Base-by-base conservation (phyloP, 2,888 invertebrate genomes). In the Gortyna flavago region DNA sequence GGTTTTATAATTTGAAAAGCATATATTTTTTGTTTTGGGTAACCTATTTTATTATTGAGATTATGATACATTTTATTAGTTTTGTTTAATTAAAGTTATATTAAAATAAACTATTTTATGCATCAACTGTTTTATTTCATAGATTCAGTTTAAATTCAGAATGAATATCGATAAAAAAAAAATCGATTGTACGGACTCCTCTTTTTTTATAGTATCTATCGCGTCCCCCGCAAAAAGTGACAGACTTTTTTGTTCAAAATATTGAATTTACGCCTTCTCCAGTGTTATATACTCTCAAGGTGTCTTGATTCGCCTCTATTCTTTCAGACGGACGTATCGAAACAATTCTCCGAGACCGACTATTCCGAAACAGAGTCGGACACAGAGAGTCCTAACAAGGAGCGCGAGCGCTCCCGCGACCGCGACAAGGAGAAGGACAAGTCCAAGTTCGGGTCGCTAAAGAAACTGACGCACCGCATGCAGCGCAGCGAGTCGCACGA, bases 261-360 rank as follows among this genome's bases (percentile, higher is more conserved):
- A 38, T 38, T 18, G 38, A 11, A 18, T 8, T 9, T n/a, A n/a
- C 6, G 6, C 38, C 8, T n/a, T n/a, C 9, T n/a, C n/a, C 41
- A 29, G n/a, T 41, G 29, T n/a, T 41, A 38, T 66, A 38, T 29
- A n/a, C n/a, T 66, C n/a, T 35, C n/a, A 35, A 41, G 67, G 6
- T 4, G 11, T n/a, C 9, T n/a, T 44, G 54, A 25, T 18, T 44
- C 21, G 7, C 11, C 21, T 6, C 13, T 25, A 2, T 25, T 6
- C 21, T 73, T 64, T 1, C 88, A 94, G 94, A 87, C 91, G 74
- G 96, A 96, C 85, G 88, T 93, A 21, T 92, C 94, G 13, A 94
- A 93, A 79, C 96, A 95, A 83, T 97, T 96, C 90, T 97, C 97
- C 0, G 97, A 97, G 89, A 97, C 97, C 0, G 97, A 97, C 77